These are phyloP conservation scores for Neostethus bicornis DNA, from an alignment of 2,797 vertebrate species.

Conservation along the genomic window DNA sequence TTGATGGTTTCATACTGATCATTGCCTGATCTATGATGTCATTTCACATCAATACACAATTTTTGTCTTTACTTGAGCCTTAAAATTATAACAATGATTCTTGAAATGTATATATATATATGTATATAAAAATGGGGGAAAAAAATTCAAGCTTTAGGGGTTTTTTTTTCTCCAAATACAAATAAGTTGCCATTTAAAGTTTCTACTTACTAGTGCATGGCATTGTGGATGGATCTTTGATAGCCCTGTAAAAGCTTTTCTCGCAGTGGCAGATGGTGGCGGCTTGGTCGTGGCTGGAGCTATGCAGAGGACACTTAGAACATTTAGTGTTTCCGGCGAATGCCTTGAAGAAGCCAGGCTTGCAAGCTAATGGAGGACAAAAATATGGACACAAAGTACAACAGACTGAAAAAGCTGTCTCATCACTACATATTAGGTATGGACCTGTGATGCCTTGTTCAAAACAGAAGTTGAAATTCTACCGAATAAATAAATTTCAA, in stretches of 20 bases:
- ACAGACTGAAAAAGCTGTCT: constrained; percentile 16
- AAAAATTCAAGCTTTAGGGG: not conserved
- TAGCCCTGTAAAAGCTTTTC: constrained; percentile 92
- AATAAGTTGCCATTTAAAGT: not conserved
- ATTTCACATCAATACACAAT: no score
- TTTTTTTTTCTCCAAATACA: not conserved
- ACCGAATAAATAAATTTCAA: not conserved
- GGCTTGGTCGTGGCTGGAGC: constrained; percentile 89
- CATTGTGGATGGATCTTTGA: constrained; percentile 92
- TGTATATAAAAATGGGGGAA: not conserved
- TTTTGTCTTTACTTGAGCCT: not conserved
- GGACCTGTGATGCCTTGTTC: constrained; percentile 18
- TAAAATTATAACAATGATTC: not conserved
- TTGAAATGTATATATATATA: not conserved
- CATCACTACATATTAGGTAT: constrained; percentile 18
- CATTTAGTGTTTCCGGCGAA: constrained; percentile 95
- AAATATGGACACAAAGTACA: constrained; percentile 8
- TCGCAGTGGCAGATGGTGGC: constrained; percentile 94
- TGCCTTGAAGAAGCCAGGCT: constrained; percentile 94
- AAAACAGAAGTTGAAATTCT: constrained; percentile 1
- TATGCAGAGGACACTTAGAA: constrained; percentile 94
- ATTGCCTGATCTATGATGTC: no score
- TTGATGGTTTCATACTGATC: no score
- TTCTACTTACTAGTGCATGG: constrained; percentile 94
- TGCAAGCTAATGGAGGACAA: constrained; percentile 84